A percentile compares a stretch with the other conserved stretches of the same genome.
Conservation (phyloP, 2,888 invertebrate species). For the Conomelus anceps region DNA sequence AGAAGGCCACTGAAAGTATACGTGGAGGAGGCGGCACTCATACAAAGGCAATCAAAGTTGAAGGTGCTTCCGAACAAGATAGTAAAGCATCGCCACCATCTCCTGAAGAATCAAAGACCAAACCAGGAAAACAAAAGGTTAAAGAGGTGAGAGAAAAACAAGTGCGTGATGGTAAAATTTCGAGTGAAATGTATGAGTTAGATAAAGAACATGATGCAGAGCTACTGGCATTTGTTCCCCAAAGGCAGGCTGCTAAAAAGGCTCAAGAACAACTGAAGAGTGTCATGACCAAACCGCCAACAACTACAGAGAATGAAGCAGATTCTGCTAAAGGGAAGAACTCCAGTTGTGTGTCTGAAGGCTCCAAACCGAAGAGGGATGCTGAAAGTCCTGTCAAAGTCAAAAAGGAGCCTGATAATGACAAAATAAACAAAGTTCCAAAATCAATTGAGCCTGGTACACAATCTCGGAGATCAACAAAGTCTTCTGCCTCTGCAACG, state of each 20-base stretch:
- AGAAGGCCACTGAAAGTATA: slow-evolving; percentile 85
- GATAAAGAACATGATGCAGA: slow-evolving; percentile 52
- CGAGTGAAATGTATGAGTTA: slow-evolving; percentile 50
- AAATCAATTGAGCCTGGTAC: slow-evolving; percentile 35
- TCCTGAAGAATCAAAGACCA: slow-evolving; percentile 21
- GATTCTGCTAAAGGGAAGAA: slow-evolving; percentile 24
- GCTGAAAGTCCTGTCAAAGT: slow-evolving; percentile 30
- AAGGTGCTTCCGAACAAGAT: slow-evolving; percentile 26
- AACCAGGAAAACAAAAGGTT: slow-evolving; percentile 14
- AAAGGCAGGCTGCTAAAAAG: slow-evolving; percentile 84
- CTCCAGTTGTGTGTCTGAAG: slow-evolving; percentile 23
- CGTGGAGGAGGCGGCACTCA: slow-evolving; percentile 42
- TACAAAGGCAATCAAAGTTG: slow-evolving; percentile 34
- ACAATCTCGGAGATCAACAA: slow-evolving; percentile 31
- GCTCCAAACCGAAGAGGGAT: slow-evolving; percentile 33
- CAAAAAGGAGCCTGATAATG: slow-evolving; percentile 41
- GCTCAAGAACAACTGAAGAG: slow-evolving; percentile 85
- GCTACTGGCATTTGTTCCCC: slow-evolving; percentile 72
- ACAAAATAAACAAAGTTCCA: slow-evolving; percentile 37
- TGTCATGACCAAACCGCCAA: slow-evolving; percentile 49
- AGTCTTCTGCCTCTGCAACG: slow-evolving; percentile 45
- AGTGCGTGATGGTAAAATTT: slow-evolving; percentile 15
- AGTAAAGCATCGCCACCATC: slow-evolving; percentile 15
- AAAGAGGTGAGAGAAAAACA: slow-evolving; percentile 35
- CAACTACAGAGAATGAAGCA: slow-evolving; percentile 39